phyloP scores from a whole-genome alignment of 1,140 invertebrate genomes.

The Goniozus legneri region DNA sequence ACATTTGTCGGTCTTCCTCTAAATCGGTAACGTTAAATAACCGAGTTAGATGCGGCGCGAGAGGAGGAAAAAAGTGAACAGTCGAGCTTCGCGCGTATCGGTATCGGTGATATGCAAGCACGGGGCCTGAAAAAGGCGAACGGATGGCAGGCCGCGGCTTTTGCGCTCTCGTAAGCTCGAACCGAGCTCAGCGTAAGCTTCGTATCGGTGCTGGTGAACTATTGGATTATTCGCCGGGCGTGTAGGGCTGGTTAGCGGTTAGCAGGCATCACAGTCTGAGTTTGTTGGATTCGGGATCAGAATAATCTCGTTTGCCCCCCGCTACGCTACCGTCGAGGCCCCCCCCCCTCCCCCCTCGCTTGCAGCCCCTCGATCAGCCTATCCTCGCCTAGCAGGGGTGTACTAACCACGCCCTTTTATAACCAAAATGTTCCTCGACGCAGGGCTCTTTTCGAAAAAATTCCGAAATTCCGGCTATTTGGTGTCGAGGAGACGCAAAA shows the following conservation, averaged over 20 bases:
- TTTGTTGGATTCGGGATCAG: constrained; percentile 56
- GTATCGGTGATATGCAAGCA: not conserved
- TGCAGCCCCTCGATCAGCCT: constrained; percentile 43
- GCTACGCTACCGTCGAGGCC: too few species aligned
- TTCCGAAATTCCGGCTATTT: too few species aligned
- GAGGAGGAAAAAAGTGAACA: too few species aligned
- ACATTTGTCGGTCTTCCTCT: constrained; percentile 43
- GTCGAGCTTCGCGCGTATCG: constrained; percentile 15
- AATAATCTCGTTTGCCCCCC: constrained; percentile 53
- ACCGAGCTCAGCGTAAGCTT: not conserved
- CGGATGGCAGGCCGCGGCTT: constrained; percentile 9
- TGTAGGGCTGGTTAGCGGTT: constrained; percentile 38
- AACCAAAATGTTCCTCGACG: too few species aligned
- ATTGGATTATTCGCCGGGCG: constrained; percentile 47
- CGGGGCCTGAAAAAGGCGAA: constrained; percentile 7
- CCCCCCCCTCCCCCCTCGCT: constrained; percentile 12
- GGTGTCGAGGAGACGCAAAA: too few species aligned
- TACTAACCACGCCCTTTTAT: constrained; percentile 47
- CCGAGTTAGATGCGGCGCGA: too few species aligned
- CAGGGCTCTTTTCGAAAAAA: too few species aligned
- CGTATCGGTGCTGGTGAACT: constrained; percentile 30
- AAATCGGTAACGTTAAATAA: constrained; percentile 19
- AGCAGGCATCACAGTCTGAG: constrained; percentile 47
- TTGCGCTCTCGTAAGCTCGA: constrained; percentile 10
- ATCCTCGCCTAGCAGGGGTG: constrained; percentile 42